Conservation (phyloP, 1,140 invertebrate genomes). For the Hydropsyche tenuis region DNA sequence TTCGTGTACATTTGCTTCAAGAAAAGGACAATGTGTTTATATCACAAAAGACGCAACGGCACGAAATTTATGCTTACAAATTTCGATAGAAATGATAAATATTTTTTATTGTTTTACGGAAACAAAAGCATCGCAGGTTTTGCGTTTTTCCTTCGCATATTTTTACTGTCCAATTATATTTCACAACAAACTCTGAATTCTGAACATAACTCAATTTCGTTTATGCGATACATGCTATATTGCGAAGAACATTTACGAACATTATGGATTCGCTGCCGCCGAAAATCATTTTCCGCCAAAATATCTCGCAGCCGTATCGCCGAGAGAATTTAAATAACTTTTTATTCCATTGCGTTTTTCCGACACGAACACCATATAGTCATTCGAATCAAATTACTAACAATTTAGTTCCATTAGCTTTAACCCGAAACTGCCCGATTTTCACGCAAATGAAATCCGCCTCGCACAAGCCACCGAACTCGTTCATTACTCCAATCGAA, state of each 20-base stretch:
- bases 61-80: neutral
- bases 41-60: neutral
- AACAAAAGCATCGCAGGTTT: conserved; percentile 6
- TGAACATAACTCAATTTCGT: conserved; percentile 1
- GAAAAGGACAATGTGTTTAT: neutral
- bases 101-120: conserved; percentile 27
- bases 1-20: too few species aligned
- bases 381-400: too few species aligned
- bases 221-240: conserved; percentile 1
- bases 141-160: neutral
- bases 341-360: too few species aligned
- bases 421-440: too few species aligned
- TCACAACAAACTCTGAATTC: conserved; percentile 2
- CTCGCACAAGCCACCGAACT: neutral
- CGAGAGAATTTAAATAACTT: too few species aligned
- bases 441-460: too few species aligned
- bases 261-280: too few species aligned
- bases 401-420: too few species aligned
- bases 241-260: too few species aligned
- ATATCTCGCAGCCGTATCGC: too few species aligned
- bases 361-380: too few species aligned
- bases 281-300: too few species aligned
- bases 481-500: neutral
- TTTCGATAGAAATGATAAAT: conserved; percentile 30
- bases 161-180: conserved; percentile 7